phyloP scores from a whole-genome alignment of 2,888 invertebrate species.

The Epinotia brunnichana region DNA sequence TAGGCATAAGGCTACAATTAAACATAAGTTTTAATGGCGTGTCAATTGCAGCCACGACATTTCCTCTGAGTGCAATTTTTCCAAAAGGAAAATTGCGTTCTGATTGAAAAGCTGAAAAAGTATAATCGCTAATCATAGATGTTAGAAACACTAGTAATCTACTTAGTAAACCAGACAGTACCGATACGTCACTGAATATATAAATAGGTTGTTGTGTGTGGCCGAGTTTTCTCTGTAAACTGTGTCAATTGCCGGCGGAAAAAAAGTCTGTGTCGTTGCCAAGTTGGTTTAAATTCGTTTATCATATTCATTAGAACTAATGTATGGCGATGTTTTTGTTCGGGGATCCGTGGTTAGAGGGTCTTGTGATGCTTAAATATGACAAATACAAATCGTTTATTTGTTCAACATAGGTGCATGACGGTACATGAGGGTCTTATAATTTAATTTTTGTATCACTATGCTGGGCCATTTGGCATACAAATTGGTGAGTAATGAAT shows the following conservation, averaged over 20 bases:
- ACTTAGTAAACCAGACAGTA: conserved; percentile 22
- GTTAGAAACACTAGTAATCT: background rate
- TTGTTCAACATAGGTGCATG: too few species aligned
- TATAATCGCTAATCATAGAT: background rate
- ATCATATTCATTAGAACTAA: conserved; percentile 45
- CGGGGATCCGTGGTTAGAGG: background rate
- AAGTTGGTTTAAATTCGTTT: conserved; percentile 56
- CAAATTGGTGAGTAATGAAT: too few species aligned
- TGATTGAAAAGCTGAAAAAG: too few species aligned
- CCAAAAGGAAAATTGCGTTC: too few species aligned
- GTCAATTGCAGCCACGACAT: too few species aligned
- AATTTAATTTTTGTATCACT: too few species aligned
- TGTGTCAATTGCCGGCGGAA: conserved; percentile 76
- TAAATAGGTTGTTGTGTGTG: conserved; percentile 57
- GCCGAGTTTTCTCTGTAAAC: conserved; percentile 69
- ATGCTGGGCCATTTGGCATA: too few species aligned
- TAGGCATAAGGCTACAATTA: too few species aligned
- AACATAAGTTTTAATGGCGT: too few species aligned
- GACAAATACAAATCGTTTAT: too few species aligned
- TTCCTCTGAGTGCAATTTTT: too few species aligned
- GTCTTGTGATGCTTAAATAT: background rate
- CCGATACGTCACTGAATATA: conserved; percentile 32
- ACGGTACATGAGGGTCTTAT: too few species aligned
- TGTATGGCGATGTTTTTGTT: conserved; percentile 31
- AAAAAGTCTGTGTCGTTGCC: conserved; percentile 69